Evolutionary conservation across 2,888 invertebrate genomes (phyloP), one percentile per base, ranked within the genome.

Genomic region (Nysson spinosus): DNA sequence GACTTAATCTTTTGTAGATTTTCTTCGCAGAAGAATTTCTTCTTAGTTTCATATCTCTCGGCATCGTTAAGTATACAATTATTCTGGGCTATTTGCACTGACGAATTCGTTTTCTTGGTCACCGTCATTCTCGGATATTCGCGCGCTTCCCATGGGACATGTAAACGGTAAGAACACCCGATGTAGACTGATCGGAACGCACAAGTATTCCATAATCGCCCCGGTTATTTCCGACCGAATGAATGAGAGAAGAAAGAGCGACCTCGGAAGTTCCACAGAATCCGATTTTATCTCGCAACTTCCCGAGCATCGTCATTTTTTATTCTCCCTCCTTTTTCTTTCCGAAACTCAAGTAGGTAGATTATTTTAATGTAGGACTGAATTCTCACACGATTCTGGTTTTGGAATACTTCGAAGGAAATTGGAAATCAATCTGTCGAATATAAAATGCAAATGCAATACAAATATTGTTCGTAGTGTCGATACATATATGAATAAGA

Each of bases 1-100:
- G 91, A 90, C 83, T 93, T 91, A 44, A 94, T 89, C 81, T 91
- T 84, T 7, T 26, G 43, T 0, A 58, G 6, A 1, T 62, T 44
- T 24, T 69, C 17, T 7, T 65, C 47, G 0, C 19, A 28, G 4
- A 61, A 14, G 11, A 62, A 32, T 16, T 5, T 24, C 5, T 14
- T 51, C 9, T 28, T 17, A 5, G 35, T 43, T 4, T 35, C 11
- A 1, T 4, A 11, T 24, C 9, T 9, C 6, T 26, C 3, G 0
- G 7, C 4, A 3, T 54, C 60, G 16, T 44, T 46, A 1, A 11
- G 12, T n/a, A 12, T 12, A 1, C 26, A 51, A 11, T 30, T 40
- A 1, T 16, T 47, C 30, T 58, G 49, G 0, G 4, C 28, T 11
- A 57, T 32, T 16, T 42, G 44, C 16, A 55, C 30, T 3, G 66